Evolutionary conservation across 2,797 vertebrate genomes (phyloP).

Genomic region (Pachyuromys duprasi): DNA sequence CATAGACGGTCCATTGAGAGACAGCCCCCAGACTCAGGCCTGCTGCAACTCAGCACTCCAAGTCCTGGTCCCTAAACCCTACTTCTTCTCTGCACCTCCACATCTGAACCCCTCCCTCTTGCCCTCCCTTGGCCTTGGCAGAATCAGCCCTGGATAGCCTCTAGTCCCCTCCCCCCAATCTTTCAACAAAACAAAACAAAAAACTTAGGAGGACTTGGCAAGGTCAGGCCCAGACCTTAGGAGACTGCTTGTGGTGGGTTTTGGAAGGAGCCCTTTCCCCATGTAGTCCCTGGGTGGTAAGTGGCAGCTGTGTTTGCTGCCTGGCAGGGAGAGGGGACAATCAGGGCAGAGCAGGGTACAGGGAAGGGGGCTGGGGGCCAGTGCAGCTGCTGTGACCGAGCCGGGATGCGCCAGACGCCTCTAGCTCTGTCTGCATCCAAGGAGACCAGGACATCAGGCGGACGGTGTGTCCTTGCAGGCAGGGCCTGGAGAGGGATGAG

Average conservation of each 20-base stretch:
- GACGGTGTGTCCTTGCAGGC: conserved; percentile 70
- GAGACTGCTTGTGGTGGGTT: not conserved
- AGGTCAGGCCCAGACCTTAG: not conserved
- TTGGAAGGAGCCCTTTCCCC: not conserved
- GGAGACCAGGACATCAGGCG: conserved; percentile 72
- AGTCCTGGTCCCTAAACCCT: not conserved
- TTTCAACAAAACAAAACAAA: not conserved
- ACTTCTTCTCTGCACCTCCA: not conserved
- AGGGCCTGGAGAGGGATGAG: conserved; percentile 45
- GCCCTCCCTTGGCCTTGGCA: not conserved
- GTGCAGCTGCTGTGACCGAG: conserved; percentile 47
- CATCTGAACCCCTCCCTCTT: not conserved
- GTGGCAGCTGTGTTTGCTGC: not conserved
- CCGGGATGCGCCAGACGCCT: conserved; percentile 77
- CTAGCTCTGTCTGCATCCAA: conserved; percentile 79
- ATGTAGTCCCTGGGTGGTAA: accelerated
- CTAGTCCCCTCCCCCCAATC: not conserved
- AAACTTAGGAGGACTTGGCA: conserved; percentile 25
- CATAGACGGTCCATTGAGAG: not conserved
- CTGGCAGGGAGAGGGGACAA: conserved; percentile 14
- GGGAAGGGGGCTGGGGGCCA: conserved; percentile 13
- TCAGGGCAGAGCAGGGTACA: not conserved
- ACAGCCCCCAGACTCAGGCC: not conserved
- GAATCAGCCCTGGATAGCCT: not conserved
- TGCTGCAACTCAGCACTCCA: not conserved